Conservation (phyloP, 2,888 invertebrate genomes). For the Ophion slaviceki region DNA sequence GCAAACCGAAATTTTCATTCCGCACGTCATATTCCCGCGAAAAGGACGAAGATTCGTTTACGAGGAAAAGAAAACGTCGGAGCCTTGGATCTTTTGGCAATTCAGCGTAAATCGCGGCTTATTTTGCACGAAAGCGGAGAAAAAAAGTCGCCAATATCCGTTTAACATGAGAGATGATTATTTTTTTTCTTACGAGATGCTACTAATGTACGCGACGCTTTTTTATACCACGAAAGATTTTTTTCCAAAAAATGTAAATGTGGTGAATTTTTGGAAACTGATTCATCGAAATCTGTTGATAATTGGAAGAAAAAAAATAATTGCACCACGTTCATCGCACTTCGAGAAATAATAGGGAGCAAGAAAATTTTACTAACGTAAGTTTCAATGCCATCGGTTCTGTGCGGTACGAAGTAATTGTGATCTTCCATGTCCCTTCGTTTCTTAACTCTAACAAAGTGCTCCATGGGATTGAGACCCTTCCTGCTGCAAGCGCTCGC, state of each 20-base stretch:
- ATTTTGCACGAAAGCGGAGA: background rate
- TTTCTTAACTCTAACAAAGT: constrained; percentile 97
- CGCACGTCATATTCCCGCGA: background rate
- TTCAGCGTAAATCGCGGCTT: too few species aligned
- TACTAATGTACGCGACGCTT: background rate
- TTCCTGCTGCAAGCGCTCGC: constrained; percentile 96
- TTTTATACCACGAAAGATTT: background rate
- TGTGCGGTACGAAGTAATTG: constrained; percentile 98
- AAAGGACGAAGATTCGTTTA: background rate
- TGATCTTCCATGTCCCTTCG: constrained; percentile 97
- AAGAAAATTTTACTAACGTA: constrained; percentile 89
- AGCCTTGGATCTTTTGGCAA: background rate
- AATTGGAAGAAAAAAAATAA: background rate
- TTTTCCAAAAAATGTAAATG: background rate
- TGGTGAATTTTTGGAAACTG: background rate
- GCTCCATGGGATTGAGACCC: constrained; percentile 96
- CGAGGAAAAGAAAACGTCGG: background rate
- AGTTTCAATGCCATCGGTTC: constrained; percentile 97
- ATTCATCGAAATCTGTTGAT: background rate
- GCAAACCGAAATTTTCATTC: constrained; percentile 73
- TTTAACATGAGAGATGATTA: background rate
- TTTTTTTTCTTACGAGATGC: background rate
- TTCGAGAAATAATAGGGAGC: background rate
- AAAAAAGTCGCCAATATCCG: background rate
- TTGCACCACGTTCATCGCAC: background rate